Conservation (phyloP, 1,140 invertebrate genomes). For the Hypothenemus hampei region DNA sequence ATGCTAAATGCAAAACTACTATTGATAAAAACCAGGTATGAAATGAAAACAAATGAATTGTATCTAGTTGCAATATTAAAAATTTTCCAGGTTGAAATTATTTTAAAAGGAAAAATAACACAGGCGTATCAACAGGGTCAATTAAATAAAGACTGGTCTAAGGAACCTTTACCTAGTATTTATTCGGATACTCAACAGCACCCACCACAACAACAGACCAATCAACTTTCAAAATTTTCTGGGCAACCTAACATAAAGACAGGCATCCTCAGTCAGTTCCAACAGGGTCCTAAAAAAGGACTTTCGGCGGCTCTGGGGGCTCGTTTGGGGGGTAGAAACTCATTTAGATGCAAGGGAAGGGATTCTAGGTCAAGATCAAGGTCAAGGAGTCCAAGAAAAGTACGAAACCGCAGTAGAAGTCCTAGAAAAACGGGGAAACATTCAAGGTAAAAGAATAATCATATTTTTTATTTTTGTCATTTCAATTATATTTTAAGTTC, state of each 20-base stretch:
- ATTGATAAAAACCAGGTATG: conserved; percentile 74
- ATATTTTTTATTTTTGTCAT: neutral
- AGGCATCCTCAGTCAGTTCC: conserved; percentile 51
- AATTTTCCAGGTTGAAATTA: conserved; percentile 66
- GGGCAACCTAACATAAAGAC: conserved; percentile 51
- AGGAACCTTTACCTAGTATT: conserved; percentile 82
- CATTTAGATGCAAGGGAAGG: conserved; percentile 40
- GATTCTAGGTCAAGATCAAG: conserved; percentile 42
- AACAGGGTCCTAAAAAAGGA: conserved; percentile 45
- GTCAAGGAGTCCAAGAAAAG: conserved; percentile 47
- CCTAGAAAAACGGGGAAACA: conserved; percentile 24
- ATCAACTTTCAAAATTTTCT: conserved; percentile 38
- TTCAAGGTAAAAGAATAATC: conserved; percentile 21
- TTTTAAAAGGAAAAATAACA: conserved; percentile 89
- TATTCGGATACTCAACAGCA: conserved; percentile 61
- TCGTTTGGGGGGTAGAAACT: conserved; percentile 50
- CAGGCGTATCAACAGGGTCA: conserved; percentile 79
- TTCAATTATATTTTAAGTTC: conserved; percentile 3
- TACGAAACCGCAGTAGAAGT: conserved; percentile 48
- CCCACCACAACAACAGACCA: conserved; percentile 44
- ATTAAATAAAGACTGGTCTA: conserved; percentile 85
- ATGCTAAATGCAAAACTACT: conserved; percentile 79
- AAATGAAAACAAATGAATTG: neutral
- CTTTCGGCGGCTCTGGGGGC: conserved; percentile 53
- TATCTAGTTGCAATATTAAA: neutral